Conservation (phyloP, 2,888 invertebrate genomes). For the Synergus laeviventris region DNA sequence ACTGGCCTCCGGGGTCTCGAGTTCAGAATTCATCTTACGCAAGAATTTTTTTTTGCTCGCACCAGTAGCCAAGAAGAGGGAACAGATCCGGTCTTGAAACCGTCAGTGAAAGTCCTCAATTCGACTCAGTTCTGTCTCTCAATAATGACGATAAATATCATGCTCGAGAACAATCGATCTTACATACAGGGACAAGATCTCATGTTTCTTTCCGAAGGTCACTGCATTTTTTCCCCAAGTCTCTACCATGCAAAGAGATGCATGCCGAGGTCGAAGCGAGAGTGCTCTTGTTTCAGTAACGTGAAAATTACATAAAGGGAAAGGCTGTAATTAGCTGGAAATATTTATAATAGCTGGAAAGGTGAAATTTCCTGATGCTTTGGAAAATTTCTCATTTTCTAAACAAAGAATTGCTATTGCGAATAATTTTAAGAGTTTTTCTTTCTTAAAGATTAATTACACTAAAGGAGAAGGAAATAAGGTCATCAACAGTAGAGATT, state of each 20-base stretch:
- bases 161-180: slow-evolving; percentile 48
- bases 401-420: slow-evolving; percentile 19
- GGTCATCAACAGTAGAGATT: not conserved
- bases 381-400: slow-evolving; percentile 41
- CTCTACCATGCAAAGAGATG: slow-evolving; percentile 4
- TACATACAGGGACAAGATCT: slow-evolving; percentile 18
- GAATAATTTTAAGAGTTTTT: too few species aligned
- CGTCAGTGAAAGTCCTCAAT: slow-evolving; percentile 71
- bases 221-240: slow-evolving; percentile 19
- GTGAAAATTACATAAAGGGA: slow-evolving; percentile 65
- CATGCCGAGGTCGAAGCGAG: slow-evolving; percentile 42
- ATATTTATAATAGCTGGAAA: slow-evolving; percentile 54
- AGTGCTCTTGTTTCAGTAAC: slow-evolving; percentile 48
- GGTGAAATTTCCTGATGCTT: slow-evolving; percentile 59
- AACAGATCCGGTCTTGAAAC: slow-evolving; percentile 64
- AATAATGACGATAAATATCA: slow-evolving; percentile 36
- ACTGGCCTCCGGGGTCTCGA: not conserved
- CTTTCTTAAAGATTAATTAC: not conserved
- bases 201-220: slow-evolving; percentile 15
- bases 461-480: too few species aligned
- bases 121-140: slow-evolving; percentile 51
- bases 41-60: slow-evolving; percentile 56
- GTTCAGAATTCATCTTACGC: slow-evolving; percentile 55
- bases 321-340: slow-evolving; percentile 64
- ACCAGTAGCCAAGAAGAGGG: slow-evolving; percentile 60